Percentiles rank a stretch among this genome's conserved stretches.
Conservation (phyloP, 1,140 invertebrate genomes). For the Nymphalis io region DNA sequence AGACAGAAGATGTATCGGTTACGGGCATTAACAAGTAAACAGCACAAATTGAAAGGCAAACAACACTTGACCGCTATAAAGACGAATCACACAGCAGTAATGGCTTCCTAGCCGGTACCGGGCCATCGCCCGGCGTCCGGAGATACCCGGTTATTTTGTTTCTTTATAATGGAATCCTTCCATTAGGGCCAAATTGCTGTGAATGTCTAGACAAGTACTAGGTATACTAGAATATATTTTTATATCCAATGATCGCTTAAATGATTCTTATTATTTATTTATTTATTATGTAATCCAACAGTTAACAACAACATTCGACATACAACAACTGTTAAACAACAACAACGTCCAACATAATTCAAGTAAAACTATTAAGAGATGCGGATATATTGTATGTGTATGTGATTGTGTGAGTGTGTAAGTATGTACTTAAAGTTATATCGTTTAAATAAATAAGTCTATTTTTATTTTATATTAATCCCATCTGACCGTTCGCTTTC, state of each 20-base stretch:
- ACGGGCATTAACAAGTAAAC: slow-evolving; percentile 3
- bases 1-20: slow-evolving; percentile 8
- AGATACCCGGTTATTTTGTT: slow-evolving; percentile 4
- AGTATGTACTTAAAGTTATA: too few species aligned
- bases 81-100: slow-evolving; percentile 18
- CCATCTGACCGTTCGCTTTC: too few species aligned
- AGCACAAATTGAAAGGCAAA: slow-evolving; percentile 12
- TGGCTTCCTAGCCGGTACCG: slow-evolving; percentile 13
- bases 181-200: slow-evolving; percentile 21
- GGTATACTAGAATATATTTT: neutral
- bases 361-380: too few species aligned
- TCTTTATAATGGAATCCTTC: slow-evolving; percentile 37
- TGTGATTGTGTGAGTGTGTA: too few species aligned
- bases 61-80: slow-evolving; percentile 23
- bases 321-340: too few species aligned
- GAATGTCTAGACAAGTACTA: neutral
- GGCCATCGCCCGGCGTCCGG: neutral
- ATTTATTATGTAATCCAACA: too few species aligned
- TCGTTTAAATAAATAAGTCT: too few species aligned
- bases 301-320: too few species aligned
- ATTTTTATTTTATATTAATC: too few species aligned
- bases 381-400: too few species aligned
- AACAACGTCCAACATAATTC: too few species aligned
- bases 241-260: neutral
- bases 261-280: too few species aligned